phyloP scores from a whole-genome alignment of 2,888 invertebrate genomes.

The Rhingia rostrata region DNA sequence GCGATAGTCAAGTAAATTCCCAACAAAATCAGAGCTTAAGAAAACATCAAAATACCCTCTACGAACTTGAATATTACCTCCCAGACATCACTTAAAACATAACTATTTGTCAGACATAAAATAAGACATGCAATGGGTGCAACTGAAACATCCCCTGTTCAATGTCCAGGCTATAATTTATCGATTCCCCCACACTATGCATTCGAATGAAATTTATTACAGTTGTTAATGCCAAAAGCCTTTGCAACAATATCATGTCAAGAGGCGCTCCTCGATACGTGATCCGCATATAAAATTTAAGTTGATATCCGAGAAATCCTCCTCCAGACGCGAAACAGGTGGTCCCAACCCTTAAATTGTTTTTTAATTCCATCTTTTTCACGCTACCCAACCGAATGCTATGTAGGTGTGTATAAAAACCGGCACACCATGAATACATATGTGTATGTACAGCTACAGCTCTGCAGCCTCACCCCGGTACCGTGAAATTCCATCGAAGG shows the following conservation, averaged over 20 bases:
- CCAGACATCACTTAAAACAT: not conserved
- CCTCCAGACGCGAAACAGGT: slow-evolving; percentile 39
- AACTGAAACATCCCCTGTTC: slow-evolving; percentile 28
- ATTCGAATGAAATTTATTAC: slow-evolving; percentile 71
- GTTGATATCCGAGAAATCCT: too few relatives aligned
- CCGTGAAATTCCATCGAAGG: not conserved
- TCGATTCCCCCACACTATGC: slow-evolving; percentile 45
- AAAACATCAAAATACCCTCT: not conserved
- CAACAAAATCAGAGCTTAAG: not conserved
- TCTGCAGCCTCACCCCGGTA: not conserved
- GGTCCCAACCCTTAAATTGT: slow-evolving; percentile 62
- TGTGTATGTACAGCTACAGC: not conserved
- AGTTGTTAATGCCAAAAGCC: slow-evolving; percentile 69
- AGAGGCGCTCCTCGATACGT: slow-evolving; percentile 64
- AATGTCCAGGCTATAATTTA: slow-evolving; percentile 47
- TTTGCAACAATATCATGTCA: slow-evolving; percentile 63
- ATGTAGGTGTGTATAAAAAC: not conserved
- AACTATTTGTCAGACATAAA: not conserved
- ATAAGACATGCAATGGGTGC: not conserved
- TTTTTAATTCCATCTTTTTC: slow-evolving; percentile 56
- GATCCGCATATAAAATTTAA: slow-evolving; percentile 37
- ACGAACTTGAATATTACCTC: not conserved
- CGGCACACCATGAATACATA: not conserved
- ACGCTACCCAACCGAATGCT: slow-evolving; percentile 10
- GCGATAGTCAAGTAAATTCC: too few relatives aligned